Percentiles rank a stretch among this genome's conserved stretches.
Conservation (phyloP, 2,888 invertebrate genomes). For the Mantis religiosa region DNA sequence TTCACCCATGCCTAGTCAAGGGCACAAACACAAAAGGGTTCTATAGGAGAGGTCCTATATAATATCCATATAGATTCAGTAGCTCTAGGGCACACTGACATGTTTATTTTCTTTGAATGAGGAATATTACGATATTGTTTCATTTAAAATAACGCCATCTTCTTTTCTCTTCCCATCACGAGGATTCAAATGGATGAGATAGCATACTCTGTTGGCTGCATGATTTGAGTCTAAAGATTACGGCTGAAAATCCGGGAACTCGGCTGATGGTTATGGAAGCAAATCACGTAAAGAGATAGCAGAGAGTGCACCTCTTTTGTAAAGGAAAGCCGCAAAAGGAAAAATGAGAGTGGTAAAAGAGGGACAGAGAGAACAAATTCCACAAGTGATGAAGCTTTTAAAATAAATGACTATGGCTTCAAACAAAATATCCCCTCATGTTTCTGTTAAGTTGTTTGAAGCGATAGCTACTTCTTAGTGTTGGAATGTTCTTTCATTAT, state of each 20-base stretch:
- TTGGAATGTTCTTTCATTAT: not conserved
- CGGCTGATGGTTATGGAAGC: not conserved
- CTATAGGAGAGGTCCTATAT: too few relatives aligned
- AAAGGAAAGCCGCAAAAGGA: not conserved
- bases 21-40: too few relatives aligned
- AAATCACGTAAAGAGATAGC: not conserved
- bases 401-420: not conserved
- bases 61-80: too few relatives aligned
- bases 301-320: not conserved
- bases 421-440: not conserved
- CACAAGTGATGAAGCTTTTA: not conserved
- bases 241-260: not conserved
- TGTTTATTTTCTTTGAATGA: too few relatives aligned
- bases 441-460: not conserved
- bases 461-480: not conserved
- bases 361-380: not conserved
- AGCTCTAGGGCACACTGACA: too few relatives aligned
- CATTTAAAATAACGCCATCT: too few relatives aligned
- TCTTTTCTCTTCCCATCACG: too few relatives aligned
- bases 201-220: too few relatives aligned
- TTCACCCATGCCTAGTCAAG: too few relatives aligned
- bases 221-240: too few relatives aligned
- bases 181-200: too few relatives aligned
- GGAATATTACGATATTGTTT: too few relatives aligned
- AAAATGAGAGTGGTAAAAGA: not conserved